A percentile compares a stretch with the other conserved stretches of the same genome.
Conservation (phyloP, 92 coral and sea anemone genomes). For the Umimayanthus chanpuru region DNA sequence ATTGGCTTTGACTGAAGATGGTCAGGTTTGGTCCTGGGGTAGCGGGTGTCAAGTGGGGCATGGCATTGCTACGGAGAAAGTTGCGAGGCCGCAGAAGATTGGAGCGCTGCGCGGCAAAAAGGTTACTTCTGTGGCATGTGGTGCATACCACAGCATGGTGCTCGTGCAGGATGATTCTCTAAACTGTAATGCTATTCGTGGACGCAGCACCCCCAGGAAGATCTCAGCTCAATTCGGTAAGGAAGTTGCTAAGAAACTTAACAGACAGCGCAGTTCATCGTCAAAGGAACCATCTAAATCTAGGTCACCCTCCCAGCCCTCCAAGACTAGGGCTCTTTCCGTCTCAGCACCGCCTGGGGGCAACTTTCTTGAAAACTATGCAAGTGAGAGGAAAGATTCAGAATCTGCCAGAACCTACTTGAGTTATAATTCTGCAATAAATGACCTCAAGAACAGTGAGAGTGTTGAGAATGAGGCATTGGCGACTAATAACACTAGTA, state of each 20-base stretch:
- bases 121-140: conserved; percentile 77
- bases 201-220: conserved; percentile 20
- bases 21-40: conserved; percentile 98
- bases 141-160: conserved; percentile 92
- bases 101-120: conserved; percentile 75
- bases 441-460: conserved; percentile 37
- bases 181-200: conserved; percentile 34
- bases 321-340: conserved; percentile 2
- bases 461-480: conserved; percentile 6
- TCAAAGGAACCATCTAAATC: conserved; percentile 54
- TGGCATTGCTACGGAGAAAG: conserved; percentile 59
- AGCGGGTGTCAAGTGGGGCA: conserved; percentile 87
- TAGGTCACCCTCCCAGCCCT: conserved; percentile 4
- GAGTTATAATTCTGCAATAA: conserved; percentile 61
- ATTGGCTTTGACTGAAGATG: conserved; percentile 70
- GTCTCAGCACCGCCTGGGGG: conserved; percentile 19
- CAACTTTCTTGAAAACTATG: conserved; percentile 23
- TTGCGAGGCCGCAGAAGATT: conserved; percentile 63
- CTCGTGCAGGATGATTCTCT: conserved; percentile 56
- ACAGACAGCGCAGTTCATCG: conserved; percentile 34
- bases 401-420: conserved; percentile 64
- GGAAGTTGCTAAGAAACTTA: conserved; percentile 19
- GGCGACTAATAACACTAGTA: neutral
- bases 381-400: conserved; percentile 25
- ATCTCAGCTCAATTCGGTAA: conserved; percentile 40